phyloP scores from a whole-genome alignment of 2,797 vertebrate genomes.

The Argentina silus region DNA sequence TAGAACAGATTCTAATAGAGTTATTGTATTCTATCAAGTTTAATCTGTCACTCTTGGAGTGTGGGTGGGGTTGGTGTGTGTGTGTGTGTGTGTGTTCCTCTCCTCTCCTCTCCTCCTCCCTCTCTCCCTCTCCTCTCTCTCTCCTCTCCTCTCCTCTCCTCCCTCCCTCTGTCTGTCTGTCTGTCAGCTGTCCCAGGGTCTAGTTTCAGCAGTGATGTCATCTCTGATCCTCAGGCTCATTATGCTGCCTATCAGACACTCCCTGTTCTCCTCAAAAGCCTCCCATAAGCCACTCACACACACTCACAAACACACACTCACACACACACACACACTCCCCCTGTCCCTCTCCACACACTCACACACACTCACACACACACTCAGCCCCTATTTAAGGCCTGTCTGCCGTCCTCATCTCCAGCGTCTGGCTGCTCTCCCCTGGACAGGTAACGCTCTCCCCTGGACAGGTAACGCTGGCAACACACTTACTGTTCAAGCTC shows the following conservation, averaged over 20 bases:
- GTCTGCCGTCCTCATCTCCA: no score
- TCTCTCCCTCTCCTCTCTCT: background rate
- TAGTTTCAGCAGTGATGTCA: conserved; percentile 64
- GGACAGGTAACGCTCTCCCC: conserved; percentile 21
- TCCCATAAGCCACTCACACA: conserved; percentile 48
- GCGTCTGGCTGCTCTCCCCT: conserved; percentile 17
- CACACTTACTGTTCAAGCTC: no score
- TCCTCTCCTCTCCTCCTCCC: background rate
- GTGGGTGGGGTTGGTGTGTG: no score
- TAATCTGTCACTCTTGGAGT: background rate
- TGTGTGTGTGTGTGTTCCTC: no score
- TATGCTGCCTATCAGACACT: conserved; percentile 50
- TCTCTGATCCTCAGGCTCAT: conserved; percentile 48
- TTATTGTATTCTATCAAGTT: background rate
- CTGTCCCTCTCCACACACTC: no score
- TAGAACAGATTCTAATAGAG: no score
- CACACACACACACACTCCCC: background rate
- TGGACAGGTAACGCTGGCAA: no score
- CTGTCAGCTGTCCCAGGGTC: conserved; percentile 11
- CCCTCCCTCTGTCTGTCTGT: conserved; percentile 47
- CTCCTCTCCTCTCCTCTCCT: conserved; percentile 7
- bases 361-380: conserved; percentile 12
- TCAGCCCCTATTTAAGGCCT: background rate
- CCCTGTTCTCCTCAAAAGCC: conserved; percentile 51
- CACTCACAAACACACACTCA: background rate